phyloP scores from a whole-genome alignment of 2,797 vertebrate species.

The Xiphophorus birchmanni region DNA sequence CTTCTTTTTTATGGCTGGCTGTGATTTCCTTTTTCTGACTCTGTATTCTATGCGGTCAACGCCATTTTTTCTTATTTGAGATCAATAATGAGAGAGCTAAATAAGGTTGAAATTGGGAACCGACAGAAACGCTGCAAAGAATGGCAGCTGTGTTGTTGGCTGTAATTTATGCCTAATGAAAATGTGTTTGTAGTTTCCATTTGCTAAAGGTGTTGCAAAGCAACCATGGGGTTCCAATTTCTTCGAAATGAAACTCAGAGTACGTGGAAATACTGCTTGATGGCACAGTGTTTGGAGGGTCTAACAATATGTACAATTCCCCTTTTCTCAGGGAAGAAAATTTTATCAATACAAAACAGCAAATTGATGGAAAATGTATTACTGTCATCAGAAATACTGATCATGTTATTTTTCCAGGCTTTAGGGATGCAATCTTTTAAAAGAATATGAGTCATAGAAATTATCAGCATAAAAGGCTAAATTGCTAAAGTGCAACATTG shows the following conservation, averaged over 20 bases:
- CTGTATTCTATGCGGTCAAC: conserved; percentile 28
- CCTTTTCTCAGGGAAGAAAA: neutral
- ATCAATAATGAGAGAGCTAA: conserved; percentile 39
- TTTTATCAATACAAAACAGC: conserved; percentile 6
- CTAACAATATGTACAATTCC: neutral
- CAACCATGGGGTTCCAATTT: neutral
- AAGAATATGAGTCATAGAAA: conserved; percentile 28
- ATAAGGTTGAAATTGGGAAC: conserved; percentile 27
- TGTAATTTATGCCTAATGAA: conserved; percentile 8
- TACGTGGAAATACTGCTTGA: conserved; percentile 8
- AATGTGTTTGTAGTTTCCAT: conserved; percentile 12
- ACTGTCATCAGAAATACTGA: neutral
- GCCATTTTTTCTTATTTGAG: conserved; percentile 45
- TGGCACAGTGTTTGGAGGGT: conserved; percentile 1
- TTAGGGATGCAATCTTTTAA: conserved; percentile 28
- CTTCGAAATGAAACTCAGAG: neutral
- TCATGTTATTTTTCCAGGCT: conserved; percentile 16
- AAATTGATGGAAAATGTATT: neutral
- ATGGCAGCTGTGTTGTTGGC: neutral
- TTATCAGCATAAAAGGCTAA: conserved; percentile 38
- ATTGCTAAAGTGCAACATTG: conserved; percentile 35
- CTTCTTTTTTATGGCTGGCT: conserved; percentile 19
- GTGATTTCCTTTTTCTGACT: conserved; percentile 28
- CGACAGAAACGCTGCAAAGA: conserved; percentile 11
- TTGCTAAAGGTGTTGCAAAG: neutral